Conservation (phyloP, 2,888 invertebrate species). For the Achlya flavicornis region DNA sequence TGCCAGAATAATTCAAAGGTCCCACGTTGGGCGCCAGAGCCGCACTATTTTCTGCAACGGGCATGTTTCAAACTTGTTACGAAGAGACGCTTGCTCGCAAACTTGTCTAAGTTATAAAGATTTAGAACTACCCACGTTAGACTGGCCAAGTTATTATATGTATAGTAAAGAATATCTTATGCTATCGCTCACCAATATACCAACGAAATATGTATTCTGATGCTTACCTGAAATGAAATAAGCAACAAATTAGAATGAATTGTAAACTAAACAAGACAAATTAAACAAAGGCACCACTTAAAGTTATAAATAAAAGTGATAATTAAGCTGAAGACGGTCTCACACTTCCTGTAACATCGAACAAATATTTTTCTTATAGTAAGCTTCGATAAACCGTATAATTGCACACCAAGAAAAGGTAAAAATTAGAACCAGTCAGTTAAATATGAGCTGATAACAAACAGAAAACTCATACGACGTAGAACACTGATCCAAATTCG, state of each 20-base stretch:
- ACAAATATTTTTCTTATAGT: too few relatives aligned
- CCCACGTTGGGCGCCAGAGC: slow-evolving; percentile 4
- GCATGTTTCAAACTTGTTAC: slow-evolving; percentile 1
- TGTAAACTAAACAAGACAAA: too few relatives aligned
- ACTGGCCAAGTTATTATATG: not conserved
- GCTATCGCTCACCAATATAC: not conserved
- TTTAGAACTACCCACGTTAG: slow-evolving; percentile 3
- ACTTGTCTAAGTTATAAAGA: slow-evolving; percentile 7
- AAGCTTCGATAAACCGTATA: too few relatives aligned
- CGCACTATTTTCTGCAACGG: not conserved
- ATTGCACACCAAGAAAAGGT: too few relatives aligned
- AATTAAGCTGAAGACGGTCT: too few relatives aligned
- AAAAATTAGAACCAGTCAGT: too few relatives aligned
- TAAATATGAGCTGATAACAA: too few relatives aligned
- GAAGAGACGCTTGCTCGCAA: not conserved
- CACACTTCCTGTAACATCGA: too few relatives aligned
- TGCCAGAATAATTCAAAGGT: not conserved
- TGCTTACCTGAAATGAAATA: not conserved
- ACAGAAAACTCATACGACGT: too few relatives aligned
- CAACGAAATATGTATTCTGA: not conserved
- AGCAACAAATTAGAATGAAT: not conserved
- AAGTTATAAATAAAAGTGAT: too few relatives aligned
- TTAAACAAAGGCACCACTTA: too few relatives aligned
- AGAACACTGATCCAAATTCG: too few relatives aligned
- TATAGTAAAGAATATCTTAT: not conserved